A percentile compares a stretch with the other conserved stretches of the same genome.
Evolutionary conservation across 2,888 invertebrate species (phyloP).

Genomic region (Fragum sueziense): DNA sequence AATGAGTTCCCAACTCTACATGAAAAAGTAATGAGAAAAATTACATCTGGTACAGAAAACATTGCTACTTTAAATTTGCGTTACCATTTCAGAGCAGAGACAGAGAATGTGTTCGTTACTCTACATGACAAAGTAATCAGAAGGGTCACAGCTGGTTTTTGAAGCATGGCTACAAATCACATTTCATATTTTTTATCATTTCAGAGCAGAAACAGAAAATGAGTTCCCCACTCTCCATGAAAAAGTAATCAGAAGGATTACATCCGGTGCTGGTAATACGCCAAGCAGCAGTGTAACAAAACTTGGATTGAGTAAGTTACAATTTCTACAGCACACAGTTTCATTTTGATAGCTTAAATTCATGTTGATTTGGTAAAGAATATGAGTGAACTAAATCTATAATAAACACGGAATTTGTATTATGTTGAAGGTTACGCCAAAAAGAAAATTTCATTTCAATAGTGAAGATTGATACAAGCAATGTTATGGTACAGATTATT

Average conservation of each 20-base stretch:
- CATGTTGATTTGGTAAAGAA: too few species aligned
- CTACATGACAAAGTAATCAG: conserved; percentile 95
- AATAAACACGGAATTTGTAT: too few species aligned
- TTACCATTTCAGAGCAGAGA: conserved; percentile 72
- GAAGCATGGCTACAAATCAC: background rate
- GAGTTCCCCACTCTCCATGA: conserved; percentile 96
- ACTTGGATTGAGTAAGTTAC: conserved; percentile 6
- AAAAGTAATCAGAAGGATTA: conserved; percentile 89
- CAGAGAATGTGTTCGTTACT: conserved; percentile 93
- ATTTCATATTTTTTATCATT: too few species aligned
- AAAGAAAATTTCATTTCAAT: too few species aligned
- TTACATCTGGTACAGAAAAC: conserved; percentile 1
- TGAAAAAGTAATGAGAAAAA: conserved; percentile 92
- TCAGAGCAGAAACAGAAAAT: conserved; percentile 85
- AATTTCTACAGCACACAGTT: too few species aligned
- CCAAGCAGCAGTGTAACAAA: background rate
- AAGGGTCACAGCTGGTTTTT: conserved; percentile 81
- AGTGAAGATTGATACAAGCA: too few species aligned
- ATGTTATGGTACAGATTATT: too few species aligned
- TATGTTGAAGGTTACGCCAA: too few species aligned
- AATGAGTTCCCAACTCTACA: conserved; percentile 96
- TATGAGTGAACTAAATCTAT: too few species aligned
- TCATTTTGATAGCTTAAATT: too few species aligned
- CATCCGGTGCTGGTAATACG: conserved; percentile 4
- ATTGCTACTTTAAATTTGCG: too few species aligned